A percentile compares a stretch with the other conserved stretches of the same genome.
Evolutionary conservation across 2,797 vertebrate species (phyloP).

Genomic region (Smutsia gigantea): DNA sequence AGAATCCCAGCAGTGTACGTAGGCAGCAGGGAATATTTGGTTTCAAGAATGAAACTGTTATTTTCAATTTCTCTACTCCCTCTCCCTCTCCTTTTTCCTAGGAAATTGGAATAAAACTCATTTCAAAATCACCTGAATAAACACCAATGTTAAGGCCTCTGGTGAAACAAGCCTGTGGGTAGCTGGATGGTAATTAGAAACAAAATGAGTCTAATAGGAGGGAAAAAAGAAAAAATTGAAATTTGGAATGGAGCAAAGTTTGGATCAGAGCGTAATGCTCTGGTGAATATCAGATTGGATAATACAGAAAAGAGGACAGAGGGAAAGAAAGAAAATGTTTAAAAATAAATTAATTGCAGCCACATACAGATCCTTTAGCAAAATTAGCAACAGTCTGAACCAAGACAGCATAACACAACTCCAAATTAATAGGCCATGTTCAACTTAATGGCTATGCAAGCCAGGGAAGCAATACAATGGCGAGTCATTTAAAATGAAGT

Average conservation of each 20-base stretch:
- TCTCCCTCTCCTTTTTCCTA: neutral
- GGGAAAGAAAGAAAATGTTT: constrained; percentile 62
- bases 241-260: constrained; percentile 39
- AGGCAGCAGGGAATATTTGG: neutral
- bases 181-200: constrained; percentile 53
- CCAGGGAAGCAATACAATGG: constrained; percentile 54
- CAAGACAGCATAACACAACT: constrained; percentile 41
- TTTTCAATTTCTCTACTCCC: constrained; percentile 45
- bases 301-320: constrained; percentile 45
- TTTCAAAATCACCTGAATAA: constrained; percentile 63
- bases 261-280: constrained; percentile 35
- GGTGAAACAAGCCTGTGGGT: constrained; percentile 33
- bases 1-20: neutral
- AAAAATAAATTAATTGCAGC: constrained; percentile 73
- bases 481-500: constrained; percentile 60
- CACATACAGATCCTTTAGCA: constrained; percentile 62
- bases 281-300: constrained; percentile 57
- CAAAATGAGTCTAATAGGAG: constrained; percentile 41
- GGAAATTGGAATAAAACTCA: constrained; percentile 33
- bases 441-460: constrained; percentile 56
- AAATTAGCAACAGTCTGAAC: constrained; percentile 71
- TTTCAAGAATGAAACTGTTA: constrained; percentile 41
- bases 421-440: constrained; percentile 63
- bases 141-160: neutral
- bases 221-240: neutral